A percentile compares a stretch with the other conserved stretches of the same genome.
Evolutionary conservation across 2,113 vertebrate genomes (phyloP).

Genomic region (Entosphenus tridentatus): DNA sequence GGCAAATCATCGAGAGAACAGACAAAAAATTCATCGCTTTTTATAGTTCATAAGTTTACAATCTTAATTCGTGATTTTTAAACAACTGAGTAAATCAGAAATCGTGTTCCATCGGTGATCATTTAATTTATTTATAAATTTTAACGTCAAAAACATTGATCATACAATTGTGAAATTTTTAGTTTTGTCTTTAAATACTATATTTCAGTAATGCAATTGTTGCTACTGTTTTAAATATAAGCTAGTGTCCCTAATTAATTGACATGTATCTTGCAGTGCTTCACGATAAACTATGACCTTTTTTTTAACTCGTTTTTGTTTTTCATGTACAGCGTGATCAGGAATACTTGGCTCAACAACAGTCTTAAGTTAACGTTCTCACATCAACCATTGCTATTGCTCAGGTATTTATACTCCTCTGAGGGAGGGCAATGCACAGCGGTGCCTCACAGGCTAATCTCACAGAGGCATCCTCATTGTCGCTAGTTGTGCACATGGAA

Average conservation of each 20-base stretch:
- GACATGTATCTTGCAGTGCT: not conserved
- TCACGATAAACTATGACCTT: not conserved
- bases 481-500: not conserved
- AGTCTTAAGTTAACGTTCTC: not conserved
- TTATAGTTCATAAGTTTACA: not conserved
- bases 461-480: not conserved
- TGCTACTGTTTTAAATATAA: not conserved
- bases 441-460: too few relatives aligned
- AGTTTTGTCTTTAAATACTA: not conserved
- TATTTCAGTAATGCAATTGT: not conserved
- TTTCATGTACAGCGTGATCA: not conserved
- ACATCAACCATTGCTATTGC: too few relatives aligned
- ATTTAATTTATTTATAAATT: not conserved
- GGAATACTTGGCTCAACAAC: constrained; percentile 2
- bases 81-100: not conserved
- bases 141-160: constrained; percentile 2
- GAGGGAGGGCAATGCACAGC: too few relatives aligned
- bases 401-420: too few relatives aligned
- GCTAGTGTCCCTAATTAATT: not conserved
- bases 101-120: not conserved
- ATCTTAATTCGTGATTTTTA: not conserved
- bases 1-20: not conserved
- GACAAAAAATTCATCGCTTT: not conserved
- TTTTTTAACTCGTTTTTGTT: not conserved
- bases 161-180: not conserved